phyloP scores from a whole-genome alignment of 2,888 invertebrate species.

The Glyphotaelius pellucidus region DNA sequence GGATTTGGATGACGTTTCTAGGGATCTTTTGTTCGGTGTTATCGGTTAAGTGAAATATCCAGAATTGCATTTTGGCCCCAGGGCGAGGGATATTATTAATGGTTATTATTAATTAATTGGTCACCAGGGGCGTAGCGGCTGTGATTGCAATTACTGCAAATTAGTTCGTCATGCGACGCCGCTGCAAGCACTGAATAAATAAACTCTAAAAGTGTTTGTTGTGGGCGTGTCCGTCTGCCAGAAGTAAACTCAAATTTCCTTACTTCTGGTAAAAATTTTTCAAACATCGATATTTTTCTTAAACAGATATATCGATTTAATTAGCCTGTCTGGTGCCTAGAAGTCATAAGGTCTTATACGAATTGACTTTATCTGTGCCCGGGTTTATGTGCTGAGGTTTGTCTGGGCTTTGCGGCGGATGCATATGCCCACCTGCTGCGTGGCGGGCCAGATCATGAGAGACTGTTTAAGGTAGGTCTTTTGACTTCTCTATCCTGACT shows the following conservation, averaged over 20 bases:
- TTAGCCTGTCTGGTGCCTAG: too few species aligned
- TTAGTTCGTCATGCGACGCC: conserved; percentile 16
- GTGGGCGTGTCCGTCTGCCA: not conserved
- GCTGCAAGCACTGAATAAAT: not conserved
- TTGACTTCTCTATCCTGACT: too few species aligned
- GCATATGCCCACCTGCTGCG: too few species aligned
- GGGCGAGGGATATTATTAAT: conserved; percentile 7
- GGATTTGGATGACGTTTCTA: not conserved
- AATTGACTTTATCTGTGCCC: not conserved
- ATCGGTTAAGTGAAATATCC: not conserved
- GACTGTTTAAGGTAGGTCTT: too few species aligned
- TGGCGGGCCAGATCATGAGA: too few species aligned
- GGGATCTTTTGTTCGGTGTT: not conserved
- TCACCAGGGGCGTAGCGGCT: conserved; percentile 47
- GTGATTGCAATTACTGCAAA: conserved; percentile 57
- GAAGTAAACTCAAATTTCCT: not conserved
- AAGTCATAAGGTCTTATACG: too few species aligned
- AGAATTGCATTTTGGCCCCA: not conserved
- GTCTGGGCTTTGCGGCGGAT: too few species aligned
- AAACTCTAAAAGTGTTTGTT: not conserved
- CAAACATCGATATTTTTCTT: too few species aligned
- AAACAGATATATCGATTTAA: too few species aligned
- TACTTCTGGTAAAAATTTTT: too few species aligned
- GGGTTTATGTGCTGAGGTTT: too few species aligned
- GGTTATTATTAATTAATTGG: not conserved